Evolutionary conservation across 2,888 invertebrate genomes (phyloP).

Genomic region (Oscheius sp.): DNA sequence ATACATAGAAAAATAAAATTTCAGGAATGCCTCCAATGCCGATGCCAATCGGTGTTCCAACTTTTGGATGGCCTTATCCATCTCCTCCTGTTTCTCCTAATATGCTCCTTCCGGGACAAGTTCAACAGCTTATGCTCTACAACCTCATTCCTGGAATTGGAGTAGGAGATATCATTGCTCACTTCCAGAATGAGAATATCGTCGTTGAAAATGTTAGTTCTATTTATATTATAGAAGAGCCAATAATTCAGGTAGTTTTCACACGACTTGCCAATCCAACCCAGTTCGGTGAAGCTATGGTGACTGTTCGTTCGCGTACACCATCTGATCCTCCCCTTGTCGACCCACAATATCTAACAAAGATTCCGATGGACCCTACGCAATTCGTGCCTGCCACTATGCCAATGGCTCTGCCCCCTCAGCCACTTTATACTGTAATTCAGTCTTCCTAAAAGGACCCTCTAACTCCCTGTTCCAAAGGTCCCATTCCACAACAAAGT

Average conservation of each 20-base stretch:
- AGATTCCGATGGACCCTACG: conserved; percentile 29
- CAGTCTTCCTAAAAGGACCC: conserved; percentile 24
- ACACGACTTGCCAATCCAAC: conserved; percentile 43
- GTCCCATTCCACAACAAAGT: background rate
- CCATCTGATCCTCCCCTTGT: conserved; percentile 30
- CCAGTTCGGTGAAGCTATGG: conserved; percentile 49
- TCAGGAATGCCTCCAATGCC: conserved; percentile 24
- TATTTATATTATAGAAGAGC: background rate
- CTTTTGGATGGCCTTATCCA: conserved; percentile 51
- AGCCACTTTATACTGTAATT: conserved; percentile 33
- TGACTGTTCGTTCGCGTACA: conserved; percentile 43
- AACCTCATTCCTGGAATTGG: conserved; percentile 43
- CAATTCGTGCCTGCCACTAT: conserved; percentile 28
- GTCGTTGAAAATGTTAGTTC: conserved; percentile 46
- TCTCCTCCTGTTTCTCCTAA: conserved; percentile 60
- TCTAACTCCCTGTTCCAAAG: background rate
- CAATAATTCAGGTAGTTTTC: conserved; percentile 44
- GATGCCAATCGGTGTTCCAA: conserved; percentile 25
- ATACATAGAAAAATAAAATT: conserved; percentile 11
- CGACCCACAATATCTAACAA: conserved; percentile 31
- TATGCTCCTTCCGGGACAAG: conserved; percentile 47
- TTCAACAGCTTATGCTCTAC: conserved; percentile 43
- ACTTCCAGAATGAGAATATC: conserved; percentile 46
- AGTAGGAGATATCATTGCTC: conserved; percentile 47
- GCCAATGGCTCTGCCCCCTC: conserved; percentile 23